phyloP scores from a whole-genome alignment of 2,888 invertebrate genomes.

The Tachina fera region DNA sequence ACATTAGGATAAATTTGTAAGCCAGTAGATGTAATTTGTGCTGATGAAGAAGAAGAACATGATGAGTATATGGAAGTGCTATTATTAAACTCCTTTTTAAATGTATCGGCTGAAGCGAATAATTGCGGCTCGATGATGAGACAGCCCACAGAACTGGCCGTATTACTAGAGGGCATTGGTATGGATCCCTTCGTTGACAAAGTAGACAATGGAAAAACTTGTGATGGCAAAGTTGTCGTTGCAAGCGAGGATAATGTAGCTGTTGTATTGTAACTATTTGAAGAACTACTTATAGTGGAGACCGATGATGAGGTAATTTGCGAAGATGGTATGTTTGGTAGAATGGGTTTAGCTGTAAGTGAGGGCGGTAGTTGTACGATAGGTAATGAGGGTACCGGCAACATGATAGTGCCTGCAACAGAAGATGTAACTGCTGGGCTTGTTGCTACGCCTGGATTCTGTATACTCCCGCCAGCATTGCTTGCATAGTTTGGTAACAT shows the following conservation, averaged over 20 bases:
- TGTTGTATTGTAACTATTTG: slow-evolving; percentile 47
- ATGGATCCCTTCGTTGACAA: slow-evolving; percentile 75
- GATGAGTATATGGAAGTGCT: slow-evolving; percentile 26
- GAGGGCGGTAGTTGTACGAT: slow-evolving; percentile 74
- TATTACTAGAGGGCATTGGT: slow-evolving; percentile 76
- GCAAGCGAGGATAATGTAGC: slow-evolving; percentile 48
- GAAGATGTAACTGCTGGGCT: slow-evolving; percentile 43
- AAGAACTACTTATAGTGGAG: slow-evolving; percentile 35
- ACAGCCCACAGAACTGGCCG: slow-evolving; percentile 78
- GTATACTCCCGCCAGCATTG: slow-evolving; percentile 30
- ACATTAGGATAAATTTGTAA: slow-evolving; percentile 78
- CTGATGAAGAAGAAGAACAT: slow-evolving; percentile 44
- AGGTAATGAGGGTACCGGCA: slow-evolving; percentile 76
- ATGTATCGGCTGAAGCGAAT: slow-evolving; percentile 79
- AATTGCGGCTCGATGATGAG: slow-evolving; percentile 79
- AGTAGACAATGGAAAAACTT: slow-evolving; percentile 77
- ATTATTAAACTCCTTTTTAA: slow-evolving; percentile 77
- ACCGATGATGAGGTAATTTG: slow-evolving; percentile 72
- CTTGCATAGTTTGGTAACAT: slow-evolving; percentile 53
- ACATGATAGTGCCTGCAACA: slow-evolving; percentile 72
- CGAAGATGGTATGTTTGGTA: slow-evolving; percentile 53
- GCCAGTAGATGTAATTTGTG: slow-evolving; percentile 75
- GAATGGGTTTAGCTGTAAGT: slow-evolving; percentile 66
- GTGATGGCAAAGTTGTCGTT: slow-evolving; percentile 68
- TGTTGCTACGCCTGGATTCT: slow-evolving; percentile 8